phyloP scores from a whole-genome alignment of 2,888 invertebrate genomes.

The Parascotia fuliginaria region DNA sequence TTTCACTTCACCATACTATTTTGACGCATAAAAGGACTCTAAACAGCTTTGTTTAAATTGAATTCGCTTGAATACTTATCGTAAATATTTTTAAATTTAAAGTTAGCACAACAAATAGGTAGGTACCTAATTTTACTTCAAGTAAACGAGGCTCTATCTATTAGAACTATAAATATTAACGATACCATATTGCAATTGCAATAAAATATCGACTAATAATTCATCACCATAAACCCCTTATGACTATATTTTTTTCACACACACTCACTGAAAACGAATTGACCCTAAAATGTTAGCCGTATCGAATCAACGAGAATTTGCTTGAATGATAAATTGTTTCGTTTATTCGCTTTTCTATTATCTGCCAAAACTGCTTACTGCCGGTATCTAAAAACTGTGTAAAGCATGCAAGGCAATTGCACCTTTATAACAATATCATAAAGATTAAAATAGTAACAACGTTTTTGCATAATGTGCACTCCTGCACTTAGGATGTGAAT shows the following conservation, averaged over 20 bases:
- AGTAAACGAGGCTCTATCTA: no score
- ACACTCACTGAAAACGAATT: constrained; percentile 56
- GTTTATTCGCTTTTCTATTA: constrained; percentile 60
- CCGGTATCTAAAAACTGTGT: constrained; percentile 16
- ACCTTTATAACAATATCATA: constrained; percentile 8
- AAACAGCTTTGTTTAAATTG: no score
- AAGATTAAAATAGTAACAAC: constrained; percentile 18
- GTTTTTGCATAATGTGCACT: constrained; percentile 1
- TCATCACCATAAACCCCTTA: constrained; percentile 44
- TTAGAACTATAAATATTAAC: constrained; percentile 28
- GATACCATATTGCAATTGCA: constrained; percentile 42
- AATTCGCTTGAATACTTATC: no score
- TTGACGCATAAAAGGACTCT: no score
- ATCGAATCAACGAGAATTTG: constrained; percentile 78
- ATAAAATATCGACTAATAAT: constrained; percentile 44
- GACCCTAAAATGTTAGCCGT: constrained; percentile 67
- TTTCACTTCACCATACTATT: constrained; percentile 14
- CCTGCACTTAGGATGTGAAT: constrained; percentile 24
- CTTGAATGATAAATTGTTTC: constrained; percentile 70
- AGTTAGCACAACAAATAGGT: no score
- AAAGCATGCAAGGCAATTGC: constrained; percentile 14
- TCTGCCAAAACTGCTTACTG: constrained; percentile 33
- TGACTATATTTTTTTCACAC: constrained; percentile 57
- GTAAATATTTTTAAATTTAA: no score
- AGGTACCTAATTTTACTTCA: no score